A percentile compares a stretch with the other conserved stretches of the same genome.
phyloP scores from a whole-genome alignment of 2,113 vertebrate genomes.

The Thunnus thynnus region DNA sequence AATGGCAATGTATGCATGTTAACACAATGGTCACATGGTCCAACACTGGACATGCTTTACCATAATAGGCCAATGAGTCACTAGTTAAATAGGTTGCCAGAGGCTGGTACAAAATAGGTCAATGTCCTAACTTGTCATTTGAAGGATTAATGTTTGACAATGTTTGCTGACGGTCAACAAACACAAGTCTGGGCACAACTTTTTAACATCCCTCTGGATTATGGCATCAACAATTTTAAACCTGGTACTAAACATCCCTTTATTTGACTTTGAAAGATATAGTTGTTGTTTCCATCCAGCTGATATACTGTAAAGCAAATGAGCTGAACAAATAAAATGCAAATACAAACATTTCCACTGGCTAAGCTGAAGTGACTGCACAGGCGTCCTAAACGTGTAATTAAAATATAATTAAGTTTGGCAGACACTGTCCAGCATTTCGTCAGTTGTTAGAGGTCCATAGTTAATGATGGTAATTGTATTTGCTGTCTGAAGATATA shows the following conservation, averaged over 20 bases:
- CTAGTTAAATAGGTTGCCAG: conserved; percentile 12
- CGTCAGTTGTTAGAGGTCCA: conserved; percentile 14
- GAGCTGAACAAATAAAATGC: neutral
- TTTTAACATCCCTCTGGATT: conserved; percentile 44
- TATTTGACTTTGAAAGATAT: conserved; percentile 1
- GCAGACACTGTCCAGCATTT: neutral
- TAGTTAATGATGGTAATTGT: conserved; percentile 8
- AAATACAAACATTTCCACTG: neutral
- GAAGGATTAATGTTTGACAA: conserved; percentile 77
- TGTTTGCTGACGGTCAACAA: conserved; percentile 49
- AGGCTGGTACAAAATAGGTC: neutral
- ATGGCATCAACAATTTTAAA: conserved; percentile 18
- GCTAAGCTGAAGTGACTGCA: neutral
- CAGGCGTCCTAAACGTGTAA: neutral
- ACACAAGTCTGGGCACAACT: conserved; percentile 38
- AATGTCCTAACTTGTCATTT: conserved; percentile 35
- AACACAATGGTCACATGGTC: neutral
- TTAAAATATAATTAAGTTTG: neutral
- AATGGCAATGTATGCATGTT: neutral
- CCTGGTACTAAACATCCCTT: conserved; percentile 21
- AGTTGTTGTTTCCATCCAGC: conserved; percentile 14
- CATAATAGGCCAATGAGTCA: conserved; percentile 17
- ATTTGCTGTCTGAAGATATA: conserved; percentile 40
- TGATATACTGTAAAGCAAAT: neutral
- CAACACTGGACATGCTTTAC: conserved; percentile 12